Percentiles rank a stretch among this genome's conserved stretches.
These are phyloP conservation scores for Euplagia quadripunctaria DNA, from an alignment of 2,888 invertebrate genomes.

Conservation along the genomic window DNA sequence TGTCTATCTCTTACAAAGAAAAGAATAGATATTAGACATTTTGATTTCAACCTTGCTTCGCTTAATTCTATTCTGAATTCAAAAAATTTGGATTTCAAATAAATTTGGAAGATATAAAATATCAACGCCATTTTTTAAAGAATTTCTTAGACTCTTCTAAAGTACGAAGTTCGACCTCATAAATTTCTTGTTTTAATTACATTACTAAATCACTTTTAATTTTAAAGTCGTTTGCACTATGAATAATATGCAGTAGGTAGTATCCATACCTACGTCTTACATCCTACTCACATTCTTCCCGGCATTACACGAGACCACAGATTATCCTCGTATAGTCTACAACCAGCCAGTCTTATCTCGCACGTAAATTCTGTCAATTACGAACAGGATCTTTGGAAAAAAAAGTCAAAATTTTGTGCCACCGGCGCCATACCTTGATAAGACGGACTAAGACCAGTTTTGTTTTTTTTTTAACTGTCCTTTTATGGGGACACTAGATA, in stretches of 20 bases:
- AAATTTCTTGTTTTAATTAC: neutral
- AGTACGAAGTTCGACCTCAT: too few relatives aligned
- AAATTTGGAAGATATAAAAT: neutral
- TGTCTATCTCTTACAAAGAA: too few relatives aligned
- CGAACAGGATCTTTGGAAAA: slow-evolving; percentile 42
- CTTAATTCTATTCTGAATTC: too few relatives aligned
- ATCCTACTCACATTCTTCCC: slow-evolving; percentile 11
- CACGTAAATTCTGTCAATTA: slow-evolving; percentile 65
- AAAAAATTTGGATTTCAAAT: too few relatives aligned
- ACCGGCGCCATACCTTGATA: slow-evolving; percentile 62
- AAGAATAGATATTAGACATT: too few relatives aligned
- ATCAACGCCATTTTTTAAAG: too few relatives aligned
- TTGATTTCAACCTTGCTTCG: too few relatives aligned
- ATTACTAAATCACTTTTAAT: neutral
- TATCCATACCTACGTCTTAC: neutral
- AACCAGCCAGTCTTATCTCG: slow-evolving; percentile 47
- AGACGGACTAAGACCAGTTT: slow-evolving; percentile 47
- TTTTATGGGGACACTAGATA: slow-evolving; percentile 60
- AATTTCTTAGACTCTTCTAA: too few relatives aligned
- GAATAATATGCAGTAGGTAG: neutral
- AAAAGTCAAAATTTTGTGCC: slow-evolving; percentile 54
- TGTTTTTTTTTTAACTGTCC: slow-evolving; percentile 52
- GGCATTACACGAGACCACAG: slow-evolving; percentile 26
- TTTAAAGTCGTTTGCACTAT: neutral
- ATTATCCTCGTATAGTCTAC: slow-evolving; percentile 29